Base-by-base conservation (phyloP, 1,140 invertebrate genomes). In the Halictus rubicundus region DNA sequence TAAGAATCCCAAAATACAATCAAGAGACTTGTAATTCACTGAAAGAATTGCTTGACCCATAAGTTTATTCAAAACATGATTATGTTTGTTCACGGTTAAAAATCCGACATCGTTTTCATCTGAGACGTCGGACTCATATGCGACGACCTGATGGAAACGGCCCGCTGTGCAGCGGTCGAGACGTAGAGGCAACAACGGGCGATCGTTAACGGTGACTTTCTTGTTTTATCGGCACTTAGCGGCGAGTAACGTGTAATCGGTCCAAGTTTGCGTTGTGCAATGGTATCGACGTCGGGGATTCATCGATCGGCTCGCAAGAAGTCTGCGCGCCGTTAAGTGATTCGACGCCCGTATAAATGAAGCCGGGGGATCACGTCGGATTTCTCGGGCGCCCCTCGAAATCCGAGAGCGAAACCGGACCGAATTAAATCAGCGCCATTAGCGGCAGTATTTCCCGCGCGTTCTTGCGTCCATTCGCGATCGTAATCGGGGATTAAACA, bases 401-500 rank as follows among this genome's bases (percentile, higher is more conserved):
- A 72, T 68, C 27, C 60, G 27, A 49, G 19, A 16, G 16, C 42
- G 77, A 60, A 61, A 84, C 39, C 27, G 21, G 14, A 59, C 27
- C 60, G 71, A 75, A 74, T 80, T 83, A 80, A 84, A 78, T 78
- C 66, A 49, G 42, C 42, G 64, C 73, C 75, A 71, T 61, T 70
- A 70, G 57, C 68, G 57, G 57, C 75, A 78, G 57, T 78, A 78
- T 78, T 70, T 71, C 59, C 52, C 73, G 73, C 63, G 39, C 52
- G 73, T 76, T 77, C 65, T 61, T 71, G 16, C 46, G 68, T 52
- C 27, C 75, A 54, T 77, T 71, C 75, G 19, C 59, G 75, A 78
- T 78, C 75, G 75, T 78, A 78, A 78, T 78, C 75, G 57, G 42
- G 75, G 68, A 78, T 78, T 71, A 71, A 78, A 78, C 75, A 78